phyloP scores from a whole-genome alignment of 2,888 invertebrate species.

The Hirudinaria manillensis region DNA sequence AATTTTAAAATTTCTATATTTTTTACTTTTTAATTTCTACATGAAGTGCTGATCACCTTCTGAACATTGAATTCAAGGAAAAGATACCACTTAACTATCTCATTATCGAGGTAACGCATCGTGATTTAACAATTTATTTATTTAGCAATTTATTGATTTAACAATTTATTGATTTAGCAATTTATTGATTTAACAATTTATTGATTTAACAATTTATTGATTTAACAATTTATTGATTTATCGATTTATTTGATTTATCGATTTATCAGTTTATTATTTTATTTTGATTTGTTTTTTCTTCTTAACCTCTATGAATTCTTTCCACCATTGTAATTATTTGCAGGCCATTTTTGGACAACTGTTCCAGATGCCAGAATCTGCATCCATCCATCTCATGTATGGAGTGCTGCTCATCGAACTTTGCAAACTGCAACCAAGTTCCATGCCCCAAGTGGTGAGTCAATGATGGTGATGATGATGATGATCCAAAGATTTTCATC shows the following conservation, averaged over 20 bases:
- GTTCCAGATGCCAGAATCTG: constrained; percentile 82
- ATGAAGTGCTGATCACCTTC: constrained; percentile 72
- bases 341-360: constrained; percentile 83
- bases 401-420: constrained; percentile 91
- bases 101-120: constrained; percentile 70
- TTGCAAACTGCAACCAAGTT: constrained; percentile 89
- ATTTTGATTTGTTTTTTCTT: too few species aligned
- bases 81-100: constrained; percentile 96
- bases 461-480: constrained; percentile 36
- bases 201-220: too few species aligned
- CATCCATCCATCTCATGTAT: constrained; percentile 80
- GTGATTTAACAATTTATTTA: too few species aligned
- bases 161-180: too few species aligned
- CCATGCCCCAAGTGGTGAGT: constrained; percentile 78
- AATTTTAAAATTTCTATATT: not conserved
- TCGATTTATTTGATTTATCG: too few species aligned
- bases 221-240: too few species aligned
- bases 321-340: too few species aligned
- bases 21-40: constrained; percentile 28
- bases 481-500: not conserved
- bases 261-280: too few species aligned
- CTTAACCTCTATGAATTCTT: too few species aligned
- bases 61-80: constrained; percentile 73
- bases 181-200: too few species aligned
- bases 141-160: too few species aligned